Percentiles rank a stretch among this genome's conserved stretches.
Evolutionary conservation across 1,140 invertebrate genomes (phyloP).

Genomic region (Hyphantria cunea): DNA sequence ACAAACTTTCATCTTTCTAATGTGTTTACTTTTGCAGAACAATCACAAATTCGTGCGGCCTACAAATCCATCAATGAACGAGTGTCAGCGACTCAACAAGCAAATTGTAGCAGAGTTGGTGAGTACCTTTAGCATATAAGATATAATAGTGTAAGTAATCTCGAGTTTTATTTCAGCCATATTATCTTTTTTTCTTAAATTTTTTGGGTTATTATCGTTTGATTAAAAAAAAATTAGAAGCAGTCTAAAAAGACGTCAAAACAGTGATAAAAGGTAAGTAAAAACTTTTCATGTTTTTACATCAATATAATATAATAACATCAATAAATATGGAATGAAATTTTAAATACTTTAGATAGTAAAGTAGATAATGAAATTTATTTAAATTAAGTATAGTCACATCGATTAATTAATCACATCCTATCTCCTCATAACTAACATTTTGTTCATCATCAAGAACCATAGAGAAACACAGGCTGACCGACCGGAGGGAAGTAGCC

Average conservation of each 20-base stretch:
- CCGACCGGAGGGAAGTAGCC: too few species aligned
- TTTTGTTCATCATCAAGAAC: too few species aligned
- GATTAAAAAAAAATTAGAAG: neutral
- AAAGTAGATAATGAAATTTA: too few species aligned
- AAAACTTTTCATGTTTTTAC: neutral
- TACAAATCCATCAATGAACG: constrained; percentile 50
- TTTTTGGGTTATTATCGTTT: neutral
- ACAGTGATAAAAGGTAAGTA: constrained; percentile 1
- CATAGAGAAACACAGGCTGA: too few species aligned
- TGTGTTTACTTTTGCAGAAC: constrained; percentile 38
- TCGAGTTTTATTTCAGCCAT: neutral
- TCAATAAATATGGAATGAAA: too few species aligned
- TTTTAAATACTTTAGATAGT: too few species aligned
- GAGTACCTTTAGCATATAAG: constrained; percentile 46
- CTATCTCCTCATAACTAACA: too few species aligned
- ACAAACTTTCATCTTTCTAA: too few species aligned
- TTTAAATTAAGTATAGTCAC: too few species aligned
- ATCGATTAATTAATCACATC: too few species aligned
- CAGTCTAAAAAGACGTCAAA: too few species aligned
- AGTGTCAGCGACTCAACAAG: constrained; percentile 58
- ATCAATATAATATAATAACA: too few species aligned
- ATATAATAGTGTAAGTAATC: neutral
- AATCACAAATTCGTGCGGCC: constrained; percentile 40
- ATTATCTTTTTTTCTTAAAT: neutral
- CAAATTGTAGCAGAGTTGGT: constrained; percentile 70